A percentile compares a stretch with the other conserved stretches of the same genome.
Conservation (phyloP, 2,113 vertebrate species). For the Myotis brandtii region DNA sequence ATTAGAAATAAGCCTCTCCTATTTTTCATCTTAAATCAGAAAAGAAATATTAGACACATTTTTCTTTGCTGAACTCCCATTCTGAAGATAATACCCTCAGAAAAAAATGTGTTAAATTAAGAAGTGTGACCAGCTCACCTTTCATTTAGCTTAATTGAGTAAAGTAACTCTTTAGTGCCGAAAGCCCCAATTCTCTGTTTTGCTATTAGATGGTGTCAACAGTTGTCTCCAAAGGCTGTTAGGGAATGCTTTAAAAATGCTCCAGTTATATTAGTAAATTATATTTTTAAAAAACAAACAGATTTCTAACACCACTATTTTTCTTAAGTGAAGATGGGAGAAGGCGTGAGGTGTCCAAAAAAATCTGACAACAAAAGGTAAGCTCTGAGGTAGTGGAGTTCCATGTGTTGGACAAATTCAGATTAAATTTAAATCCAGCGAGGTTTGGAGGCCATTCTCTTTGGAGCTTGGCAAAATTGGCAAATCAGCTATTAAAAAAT, state of each 20-base stretch:
- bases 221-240: slow-evolving; percentile 21
- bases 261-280: background rate
- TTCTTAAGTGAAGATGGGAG: background rate
- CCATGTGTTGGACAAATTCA: slow-evolving; percentile 76
- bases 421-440: slow-evolving; percentile 83
- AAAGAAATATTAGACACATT: slow-evolving; percentile 48
- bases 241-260: slow-evolving; percentile 35
- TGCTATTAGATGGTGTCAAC: background rate
- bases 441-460: slow-evolving; percentile 85
- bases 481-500: slow-evolving; percentile 85
- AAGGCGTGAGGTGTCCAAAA: slow-evolving; percentile 7
- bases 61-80: slow-evolving; percentile 45
- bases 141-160: slow-evolving; percentile 68
- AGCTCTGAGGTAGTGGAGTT: slow-evolving; percentile 51
- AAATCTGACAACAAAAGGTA: slow-evolving; percentile 48
- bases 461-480: slow-evolving; percentile 84
- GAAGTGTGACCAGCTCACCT: slow-evolving; percentile 37
- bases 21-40: slow-evolving; percentile 28
- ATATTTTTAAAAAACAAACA: background rate
- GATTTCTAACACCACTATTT: background rate
- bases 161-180: slow-evolving; percentile 59
- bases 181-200: background rate
- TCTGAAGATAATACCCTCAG: background rate
- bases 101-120: slow-evolving; percentile 43
- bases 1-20: slow-evolving; percentile 56